Percentiles rank a stretch among this genome's conserved stretches.
Evolutionary conservation across 64 coral and sea anemone genomes (phyloP).

Genomic region (Catalaphyllia jardinei): DNA sequence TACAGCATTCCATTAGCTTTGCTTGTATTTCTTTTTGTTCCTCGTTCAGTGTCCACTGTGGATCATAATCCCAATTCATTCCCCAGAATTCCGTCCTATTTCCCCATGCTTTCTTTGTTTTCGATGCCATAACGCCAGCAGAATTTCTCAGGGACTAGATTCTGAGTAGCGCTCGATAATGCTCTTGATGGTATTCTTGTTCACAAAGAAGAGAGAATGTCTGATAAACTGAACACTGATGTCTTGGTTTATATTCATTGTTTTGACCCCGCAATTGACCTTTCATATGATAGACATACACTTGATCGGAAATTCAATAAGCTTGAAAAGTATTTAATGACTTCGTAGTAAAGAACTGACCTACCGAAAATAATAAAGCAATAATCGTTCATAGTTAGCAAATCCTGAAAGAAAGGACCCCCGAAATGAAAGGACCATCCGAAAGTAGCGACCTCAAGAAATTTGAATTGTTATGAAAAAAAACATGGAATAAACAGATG

Average conservation of each 20-base stretch:
- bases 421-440: too few species aligned
- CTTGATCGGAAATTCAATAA: too few species aligned
- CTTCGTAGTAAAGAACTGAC: too few species aligned
- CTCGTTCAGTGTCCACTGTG: conserved; percentile 8
- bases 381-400: too few species aligned
- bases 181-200: background rate
- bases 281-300: background rate
- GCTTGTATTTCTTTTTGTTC: conserved; percentile 25
- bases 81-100: conserved; percentile 19
- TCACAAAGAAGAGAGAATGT: background rate
- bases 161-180: background rate
- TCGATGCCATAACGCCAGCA: background rate
- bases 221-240: background rate
- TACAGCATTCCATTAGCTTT: conserved; percentile 2
- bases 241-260: background rate
- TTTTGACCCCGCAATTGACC: background rate
- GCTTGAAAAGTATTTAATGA: too few species aligned
- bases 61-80: conserved; percentile 4
- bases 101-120: background rate
- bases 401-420: too few species aligned
- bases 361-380: too few species aligned
- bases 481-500: too few species aligned
- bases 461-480: too few species aligned
- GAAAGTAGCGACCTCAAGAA: too few species aligned
- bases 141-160: background rate